Percentiles rank a stretch among this genome's conserved stretches.
Evolutionary conservation across 2,888 invertebrate species (phyloP).

Genomic region (Agonum fuliginosum): DNA sequence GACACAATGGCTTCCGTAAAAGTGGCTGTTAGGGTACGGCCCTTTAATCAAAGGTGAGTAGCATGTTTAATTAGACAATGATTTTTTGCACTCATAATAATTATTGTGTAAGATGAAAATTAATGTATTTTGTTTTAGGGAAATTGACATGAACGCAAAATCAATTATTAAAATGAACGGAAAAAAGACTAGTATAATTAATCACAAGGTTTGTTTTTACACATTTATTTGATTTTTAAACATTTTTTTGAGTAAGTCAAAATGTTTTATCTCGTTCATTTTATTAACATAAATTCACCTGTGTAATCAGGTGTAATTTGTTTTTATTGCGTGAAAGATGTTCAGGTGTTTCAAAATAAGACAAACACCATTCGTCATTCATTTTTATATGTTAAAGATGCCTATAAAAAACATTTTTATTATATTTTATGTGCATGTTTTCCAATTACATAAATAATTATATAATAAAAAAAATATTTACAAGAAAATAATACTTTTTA

Average conservation of each 20-base stretch:
- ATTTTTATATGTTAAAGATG: too few species aligned
- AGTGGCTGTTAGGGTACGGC: conserved; percentile 93
- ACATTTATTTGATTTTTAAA: background rate
- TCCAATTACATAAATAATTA: too few species aligned
- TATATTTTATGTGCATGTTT: too few species aligned
- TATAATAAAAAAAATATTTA: too few species aligned
- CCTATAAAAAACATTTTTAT: too few species aligned
- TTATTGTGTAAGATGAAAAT: conserved; percentile 28
- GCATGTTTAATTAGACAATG: conserved; percentile 63
- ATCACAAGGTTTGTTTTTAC: conserved; percentile 78
- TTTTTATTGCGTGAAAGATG: background rate
- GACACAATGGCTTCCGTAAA: conserved; percentile 90
- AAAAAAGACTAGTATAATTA: conserved; percentile 86
- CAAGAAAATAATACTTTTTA: too few species aligned
- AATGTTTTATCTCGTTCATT: background rate
- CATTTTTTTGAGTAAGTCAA: conserved; percentile 1
- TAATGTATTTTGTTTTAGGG: conserved; percentile 76
- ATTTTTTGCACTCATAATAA: conserved; percentile 63
- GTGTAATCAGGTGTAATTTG: background rate
- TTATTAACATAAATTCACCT: background rate
- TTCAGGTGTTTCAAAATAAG: background rate
- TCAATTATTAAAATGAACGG: conserved; percentile 90
- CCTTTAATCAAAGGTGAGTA: conserved; percentile 88
- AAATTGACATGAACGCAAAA: conserved; percentile 88
- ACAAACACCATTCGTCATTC: too few species aligned